Base-by-base conservation (phyloP, 2,888 invertebrate species). In the Seira sanloemensis region DNA sequence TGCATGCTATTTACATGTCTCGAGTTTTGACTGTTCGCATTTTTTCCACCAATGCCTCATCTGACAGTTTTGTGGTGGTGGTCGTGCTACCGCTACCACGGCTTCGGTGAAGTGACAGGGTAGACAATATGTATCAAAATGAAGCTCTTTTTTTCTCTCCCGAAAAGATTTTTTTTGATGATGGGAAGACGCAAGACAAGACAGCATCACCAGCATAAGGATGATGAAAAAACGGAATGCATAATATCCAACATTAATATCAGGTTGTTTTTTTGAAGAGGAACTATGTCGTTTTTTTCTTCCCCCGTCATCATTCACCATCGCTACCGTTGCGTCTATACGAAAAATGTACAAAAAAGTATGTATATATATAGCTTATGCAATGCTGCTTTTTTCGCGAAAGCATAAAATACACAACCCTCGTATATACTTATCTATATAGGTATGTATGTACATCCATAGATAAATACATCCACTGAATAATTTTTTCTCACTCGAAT, bases 401-500 rank as follows among this genome's bases (percentile, higher is more conserved):
- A n/a, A n/a, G 16, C 50, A 50, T 7, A 50, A 50, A 50, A 50
- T 50, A n/a, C n/a, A n/a, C n/a, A n/a, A n/a, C n/a, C n/a, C n/a
- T n/a, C n/a, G n/a, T n/a, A n/a, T n/a, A n/a, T n/a, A n/a, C n/a
- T n/a, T n/a, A n/a, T n/a, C n/a, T n/a, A n/a, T n/a, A n/a, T n/a
- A n/a, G n/a, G n/a, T 50, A 50, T 50, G 50, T 50, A 50, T 50
- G 50, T 50, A n/a, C 50, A 50, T 50, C 2, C n/a, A 1, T 1
- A n/a, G 50, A 19, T 50, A 50, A 24, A 62, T 71, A n/a, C n/a
- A n/a, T 50, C 2, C n/a, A 1, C 2, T 50, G 50, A 19, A 65
- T 66, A 24, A 62, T 71, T 73, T 77, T 83, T 16, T 80, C 68
- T 68, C 75, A 65, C 46, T 78, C 74, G 78, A 78, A 46, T 62